Percentiles rank a stretch among this genome's conserved stretches.
Evolutionary conservation across 2,888 invertebrate species (phyloP).

Genomic region (Subacronicta megacephala): DNA sequence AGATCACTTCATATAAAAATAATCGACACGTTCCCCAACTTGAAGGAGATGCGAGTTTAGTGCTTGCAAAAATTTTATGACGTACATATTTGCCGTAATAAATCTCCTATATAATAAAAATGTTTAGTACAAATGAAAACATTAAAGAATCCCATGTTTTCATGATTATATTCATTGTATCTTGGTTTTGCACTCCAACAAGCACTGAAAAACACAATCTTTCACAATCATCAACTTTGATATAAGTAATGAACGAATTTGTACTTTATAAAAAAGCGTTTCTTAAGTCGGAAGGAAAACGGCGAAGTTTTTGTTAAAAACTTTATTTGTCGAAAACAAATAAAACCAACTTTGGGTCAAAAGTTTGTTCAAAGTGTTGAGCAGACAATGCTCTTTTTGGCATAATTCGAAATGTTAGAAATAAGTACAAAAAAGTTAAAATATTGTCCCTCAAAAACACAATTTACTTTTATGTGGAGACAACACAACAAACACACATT

Average conservation of each 20-base stretch:
- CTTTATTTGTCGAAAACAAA: constrained; percentile 48
- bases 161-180: not conserved
- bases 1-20: constrained; percentile 77
- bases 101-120: constrained; percentile 5
- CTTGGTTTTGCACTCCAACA: not conserved
- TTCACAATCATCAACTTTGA: not conserved
- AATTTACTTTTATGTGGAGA: constrained; percentile 64
- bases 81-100: constrained; percentile 19
- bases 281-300: constrained; percentile 49
- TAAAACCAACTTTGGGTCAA: constrained; percentile 34
- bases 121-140: not conserved
- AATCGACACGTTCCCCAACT: constrained; percentile 67
- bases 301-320: constrained; percentile 29
- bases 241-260: constrained; percentile 11
- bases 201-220: not conserved
- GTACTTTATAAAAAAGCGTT: constrained; percentile 19
- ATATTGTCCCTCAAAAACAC: constrained; percentile 64
- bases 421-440: constrained; percentile 61
- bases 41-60: constrained; percentile 47
- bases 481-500: constrained; percentile 75
- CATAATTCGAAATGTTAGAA: constrained; percentile 47
- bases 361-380: constrained; percentile 44
- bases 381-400: constrained; percentile 35
- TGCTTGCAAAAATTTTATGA: constrained; percentile 61
- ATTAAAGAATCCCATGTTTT: not conserved